A percentile compares a stretch with the other conserved stretches of the same genome.
Conservation (phyloP, 2,113 vertebrate genomes). For the Stigmatopora nigra region DNA sequence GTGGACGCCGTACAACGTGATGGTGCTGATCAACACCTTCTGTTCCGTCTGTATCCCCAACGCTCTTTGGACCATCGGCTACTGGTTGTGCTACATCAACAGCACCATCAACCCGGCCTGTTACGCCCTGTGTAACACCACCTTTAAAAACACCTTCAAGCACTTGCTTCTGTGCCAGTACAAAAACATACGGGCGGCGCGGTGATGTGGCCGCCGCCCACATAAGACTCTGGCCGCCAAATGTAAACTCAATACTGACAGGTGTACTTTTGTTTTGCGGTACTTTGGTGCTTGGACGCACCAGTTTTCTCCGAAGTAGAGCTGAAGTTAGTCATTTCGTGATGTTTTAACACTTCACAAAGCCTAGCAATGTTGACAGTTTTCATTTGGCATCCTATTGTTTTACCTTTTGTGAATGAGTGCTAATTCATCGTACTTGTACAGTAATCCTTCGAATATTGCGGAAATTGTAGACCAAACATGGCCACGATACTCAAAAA, state of each 20-base stretch:
- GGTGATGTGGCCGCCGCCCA: conserved; percentile 48
- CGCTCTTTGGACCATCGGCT: conserved; percentile 87
- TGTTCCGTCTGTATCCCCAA: conserved; percentile 82
- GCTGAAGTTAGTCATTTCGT: not conserved
- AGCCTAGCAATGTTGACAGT: too few relatives aligned
- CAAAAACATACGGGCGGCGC: conserved; percentile 86
- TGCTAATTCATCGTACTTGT: too few relatives aligned
- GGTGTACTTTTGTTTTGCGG: not conserved
- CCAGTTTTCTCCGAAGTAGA: not conserved
- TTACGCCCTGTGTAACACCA: conserved; percentile 92
- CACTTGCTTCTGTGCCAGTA: conserved; percentile 93
- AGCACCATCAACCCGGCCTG: conserved; percentile 96
- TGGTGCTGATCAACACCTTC: conserved; percentile 97
- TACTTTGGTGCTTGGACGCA: not conserved
- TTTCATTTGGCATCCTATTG: too few relatives aligned
- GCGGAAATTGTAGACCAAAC: too few relatives aligned
- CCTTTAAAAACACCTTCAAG: conserved; percentile 98
- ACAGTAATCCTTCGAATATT: too few relatives aligned
- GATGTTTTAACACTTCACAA: too few relatives aligned
- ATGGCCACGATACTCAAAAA: too few relatives aligned
- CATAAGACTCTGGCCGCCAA: not conserved
- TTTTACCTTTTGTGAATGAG: too few relatives aligned
- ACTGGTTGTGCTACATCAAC: conserved; percentile 89
- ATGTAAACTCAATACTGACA: not conserved
- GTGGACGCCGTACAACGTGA: conserved; percentile 97